A percentile compares a stretch with the other conserved stretches of the same genome.
phyloP scores from a whole-genome alignment of 2,113 vertebrate genomes.

The Piprites chloris region DNA sequence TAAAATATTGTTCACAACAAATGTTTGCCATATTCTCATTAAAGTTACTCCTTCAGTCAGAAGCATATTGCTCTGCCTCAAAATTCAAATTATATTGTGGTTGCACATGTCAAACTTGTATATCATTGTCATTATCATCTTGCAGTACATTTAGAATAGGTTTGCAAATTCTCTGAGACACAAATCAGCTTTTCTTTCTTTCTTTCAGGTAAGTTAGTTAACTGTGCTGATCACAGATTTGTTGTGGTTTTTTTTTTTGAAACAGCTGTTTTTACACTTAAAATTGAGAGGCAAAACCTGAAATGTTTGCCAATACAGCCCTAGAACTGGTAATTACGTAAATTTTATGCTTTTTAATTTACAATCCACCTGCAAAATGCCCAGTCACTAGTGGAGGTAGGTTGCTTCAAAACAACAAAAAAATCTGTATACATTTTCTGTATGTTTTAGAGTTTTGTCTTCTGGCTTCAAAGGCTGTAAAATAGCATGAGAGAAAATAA shows the following conservation, averaged over 20 bases:
- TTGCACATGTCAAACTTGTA: background rate
- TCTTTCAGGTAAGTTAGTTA: constrained; percentile 14
- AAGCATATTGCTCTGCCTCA: background rate
- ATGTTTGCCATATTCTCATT: background rate
- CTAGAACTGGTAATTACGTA: constrained; percentile 24
- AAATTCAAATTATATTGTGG: background rate
- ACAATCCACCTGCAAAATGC: background rate
- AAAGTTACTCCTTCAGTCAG: background rate
- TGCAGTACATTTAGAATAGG: background rate
- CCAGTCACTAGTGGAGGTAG: background rate
- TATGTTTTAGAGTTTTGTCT: background rate
- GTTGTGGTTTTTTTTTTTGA: background rate
- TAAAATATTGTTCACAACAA: background rate
- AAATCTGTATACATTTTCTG: background rate
- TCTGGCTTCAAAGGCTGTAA: constrained; percentile 1
- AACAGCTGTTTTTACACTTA: background rate
- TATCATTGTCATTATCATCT: background rate
- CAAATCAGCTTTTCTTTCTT: background rate
- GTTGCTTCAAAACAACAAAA: background rate
- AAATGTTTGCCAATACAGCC: background rate
- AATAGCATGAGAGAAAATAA: constrained; percentile 28
- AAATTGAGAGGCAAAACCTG: background rate
- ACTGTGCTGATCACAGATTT: background rate
- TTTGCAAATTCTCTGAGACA: background rate
- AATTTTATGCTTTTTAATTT: background rate